Evolutionary conservation across 2,888 invertebrate species (phyloP), one percentile per base, ranked within the genome.

Genomic region (Eudasyphora cyanicolor): DNA sequence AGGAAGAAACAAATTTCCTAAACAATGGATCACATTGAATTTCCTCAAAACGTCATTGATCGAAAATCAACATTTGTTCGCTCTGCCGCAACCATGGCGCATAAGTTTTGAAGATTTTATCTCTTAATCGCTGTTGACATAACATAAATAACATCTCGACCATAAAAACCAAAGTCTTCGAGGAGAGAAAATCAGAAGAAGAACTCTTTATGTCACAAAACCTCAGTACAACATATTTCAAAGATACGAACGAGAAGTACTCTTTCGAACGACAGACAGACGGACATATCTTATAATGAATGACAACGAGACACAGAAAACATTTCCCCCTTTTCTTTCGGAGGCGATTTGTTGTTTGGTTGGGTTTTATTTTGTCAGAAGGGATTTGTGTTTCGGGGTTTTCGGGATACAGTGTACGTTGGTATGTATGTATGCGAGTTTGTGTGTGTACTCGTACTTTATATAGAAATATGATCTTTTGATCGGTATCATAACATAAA

Each of bases 401-500:
- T 70, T n/a, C n/a, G 19, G 54, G 54, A n/a, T n/a, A n/a, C n/a
- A n/a, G n/a, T n/a, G n/a, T n/a, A n/a, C n/a, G n/a, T 71, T 77
- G n/a, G 8, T 12, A 60, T 12, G 45, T 29, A 38, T 38, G 12
- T 32, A 42, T 3, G 32, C 19, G 38, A 60, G 29, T 19, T 49
- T 60, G 32, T 42, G 67, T 32, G 60, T 60, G 60, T 60, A n/a
- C n/a, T n/a, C 32, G 19, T 21, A 14, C 38, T 35, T n/a, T 10
- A 3, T 64, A 67, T 45, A 78, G 84, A 84, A 81, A 84, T 84
- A 81, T 81, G 84, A 84, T 84, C 81, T 79, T 62, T 76, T 84
- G 84, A 84, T 84, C 84, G 84, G 84, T 84, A 84, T 84, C 84
- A 84, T 84, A 84, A 84, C 84, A 81, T 84, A 84, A 84, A 84